Conservation (phyloP, 2,888 invertebrate genomes). For the Dexiosoma caninum region DNA sequence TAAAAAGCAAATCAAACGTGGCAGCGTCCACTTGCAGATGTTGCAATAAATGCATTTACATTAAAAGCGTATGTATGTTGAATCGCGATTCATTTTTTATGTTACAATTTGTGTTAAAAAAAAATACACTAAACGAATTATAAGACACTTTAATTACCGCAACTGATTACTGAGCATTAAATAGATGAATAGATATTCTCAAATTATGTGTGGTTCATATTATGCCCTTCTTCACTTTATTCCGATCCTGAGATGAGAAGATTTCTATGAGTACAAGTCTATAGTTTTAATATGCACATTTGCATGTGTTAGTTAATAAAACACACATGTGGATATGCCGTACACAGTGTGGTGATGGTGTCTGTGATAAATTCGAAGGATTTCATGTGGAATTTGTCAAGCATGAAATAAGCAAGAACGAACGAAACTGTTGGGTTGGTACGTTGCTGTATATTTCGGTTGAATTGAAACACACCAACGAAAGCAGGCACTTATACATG, state of each 20-base stretch:
- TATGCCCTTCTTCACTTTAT: constrained; percentile 6
- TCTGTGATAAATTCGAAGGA: constrained; percentile 66
- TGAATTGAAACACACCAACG: constrained; percentile 35
- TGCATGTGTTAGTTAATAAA: constrained; percentile 26
- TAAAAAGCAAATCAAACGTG: background rate
- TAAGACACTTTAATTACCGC: no score
- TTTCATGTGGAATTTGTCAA: constrained; percentile 67
- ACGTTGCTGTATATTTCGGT: constrained; percentile 44
- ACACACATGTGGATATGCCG: background rate
- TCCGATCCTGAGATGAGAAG: background rate
- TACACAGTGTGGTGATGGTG: background rate
- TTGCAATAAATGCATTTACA: constrained; percentile 5
- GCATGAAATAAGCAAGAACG: constrained; percentile 63
- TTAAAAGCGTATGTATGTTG: no score
- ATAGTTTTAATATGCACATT: background rate
- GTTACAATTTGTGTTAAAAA: no score
- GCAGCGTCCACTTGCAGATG: background rate
- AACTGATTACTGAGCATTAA: no score
- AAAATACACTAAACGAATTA: no score
- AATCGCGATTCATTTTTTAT: background rate
- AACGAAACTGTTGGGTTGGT: constrained; percentile 46
- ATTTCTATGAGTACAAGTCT: background rate
- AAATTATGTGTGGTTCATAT: background rate
- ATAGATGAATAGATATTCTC: background rate
- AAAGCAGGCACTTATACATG: background rate